Evolutionary conservation across 2,888 invertebrate genomes (phyloP).

Genomic region (Pelosia muscerda): DNA sequence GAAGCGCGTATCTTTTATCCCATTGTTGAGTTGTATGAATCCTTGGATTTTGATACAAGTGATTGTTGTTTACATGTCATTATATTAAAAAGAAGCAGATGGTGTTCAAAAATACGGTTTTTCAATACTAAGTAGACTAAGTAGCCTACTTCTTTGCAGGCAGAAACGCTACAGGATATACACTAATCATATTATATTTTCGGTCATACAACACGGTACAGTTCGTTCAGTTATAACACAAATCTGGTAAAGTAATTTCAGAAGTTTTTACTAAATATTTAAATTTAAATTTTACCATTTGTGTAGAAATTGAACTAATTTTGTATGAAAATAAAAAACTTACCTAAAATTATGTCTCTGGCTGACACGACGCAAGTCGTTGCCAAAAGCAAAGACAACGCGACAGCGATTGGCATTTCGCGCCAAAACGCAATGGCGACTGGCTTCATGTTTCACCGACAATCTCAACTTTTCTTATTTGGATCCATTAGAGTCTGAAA

Average conservation of each 20-base stretch:
- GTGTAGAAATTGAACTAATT: no score
- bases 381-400: conserved; percentile 63
- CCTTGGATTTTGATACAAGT: conserved; percentile 29
- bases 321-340: conserved; percentile 52
- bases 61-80: conserved; percentile 27
- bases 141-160: no score
- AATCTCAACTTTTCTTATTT: conserved; percentile 74
- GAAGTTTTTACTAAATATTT: no score
- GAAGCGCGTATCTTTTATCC: conserved; percentile 42
- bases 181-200: no score
- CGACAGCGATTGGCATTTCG: conserved; percentile 77
- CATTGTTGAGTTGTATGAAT: conserved; percentile 52
- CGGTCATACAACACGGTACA: no score
- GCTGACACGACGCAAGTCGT: conserved; percentile 69
- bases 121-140: not conserved
- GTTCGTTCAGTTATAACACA: no score
- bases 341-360: conserved; percentile 78
- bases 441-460: conserved; percentile 75
- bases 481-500: conserved; percentile 85
- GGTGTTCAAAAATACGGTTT: not conserved
- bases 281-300: no score
- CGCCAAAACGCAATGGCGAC: conserved; percentile 78
- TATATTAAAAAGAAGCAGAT: not conserved
- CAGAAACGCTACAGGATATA: no score
- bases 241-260: no score